phyloP scores from a whole-genome alignment of 2,113 vertebrate species.

The Hippocampus zosterae region DNA sequence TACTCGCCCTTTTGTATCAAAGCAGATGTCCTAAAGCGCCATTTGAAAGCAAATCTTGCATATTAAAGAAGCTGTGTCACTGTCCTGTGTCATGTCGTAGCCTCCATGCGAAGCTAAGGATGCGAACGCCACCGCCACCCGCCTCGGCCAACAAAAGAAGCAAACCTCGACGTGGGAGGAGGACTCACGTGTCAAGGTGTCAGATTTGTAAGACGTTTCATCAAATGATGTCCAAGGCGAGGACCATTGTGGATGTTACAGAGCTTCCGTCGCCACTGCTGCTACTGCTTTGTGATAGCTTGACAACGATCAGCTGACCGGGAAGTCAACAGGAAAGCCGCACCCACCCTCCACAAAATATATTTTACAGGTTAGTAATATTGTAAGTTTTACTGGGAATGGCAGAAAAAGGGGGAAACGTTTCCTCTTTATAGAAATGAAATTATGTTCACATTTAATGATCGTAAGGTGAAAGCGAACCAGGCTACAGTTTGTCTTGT shows the following conservation, averaged over 20 bases:
- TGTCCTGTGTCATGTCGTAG: constrained; percentile 6
- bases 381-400: background rate
- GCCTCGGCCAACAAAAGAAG: constrained; percentile 17
- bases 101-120: constrained; percentile 25
- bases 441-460: background rate
- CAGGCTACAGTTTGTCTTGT: background rate
- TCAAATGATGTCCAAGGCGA: constrained; percentile 1
- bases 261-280: background rate
- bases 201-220: background rate
- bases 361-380: background rate
- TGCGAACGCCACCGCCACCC: constrained; percentile 48
- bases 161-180: constrained; percentile 2
- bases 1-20: background rate
- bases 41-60: background rate
- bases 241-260: constrained; percentile 22
- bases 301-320: constrained; percentile 55
- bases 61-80: constrained; percentile 3
- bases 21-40: background rate
- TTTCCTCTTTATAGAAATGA: background rate
- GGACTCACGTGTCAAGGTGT: background rate
- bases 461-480: background rate
- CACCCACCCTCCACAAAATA: background rate
- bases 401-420: background rate
- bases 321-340: constrained; percentile 47
- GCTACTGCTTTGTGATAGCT: constrained; percentile 2